phyloP scores from a whole-genome alignment of 1,140 invertebrate species.

The Samia ricini region DNA sequence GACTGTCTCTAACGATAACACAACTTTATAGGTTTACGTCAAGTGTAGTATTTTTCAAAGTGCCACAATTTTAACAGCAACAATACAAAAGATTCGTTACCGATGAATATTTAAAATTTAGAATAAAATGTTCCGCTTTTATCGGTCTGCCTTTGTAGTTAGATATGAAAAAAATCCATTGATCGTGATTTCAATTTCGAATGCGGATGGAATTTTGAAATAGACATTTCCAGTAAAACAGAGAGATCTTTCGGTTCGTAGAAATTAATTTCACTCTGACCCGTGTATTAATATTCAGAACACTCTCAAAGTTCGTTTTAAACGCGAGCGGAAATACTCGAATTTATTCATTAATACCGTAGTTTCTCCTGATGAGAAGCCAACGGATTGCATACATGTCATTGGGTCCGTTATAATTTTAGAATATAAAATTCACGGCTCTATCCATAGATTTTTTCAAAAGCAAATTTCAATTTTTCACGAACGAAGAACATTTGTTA shows the following conservation, averaged over 20 bases:
- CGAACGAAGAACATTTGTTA: too few species aligned
- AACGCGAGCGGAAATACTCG: conserved; percentile 51
- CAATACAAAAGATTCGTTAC: too few species aligned
- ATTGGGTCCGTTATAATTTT: conserved; percentile 18
- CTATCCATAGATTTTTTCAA: not conserved
- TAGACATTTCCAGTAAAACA: conserved; percentile 52
- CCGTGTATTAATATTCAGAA: conserved; percentile 67
- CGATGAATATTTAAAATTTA: too few species aligned
- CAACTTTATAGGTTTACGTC: too few species aligned
- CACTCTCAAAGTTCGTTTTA: conserved; percentile 61
- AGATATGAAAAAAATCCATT: conserved; percentile 27
- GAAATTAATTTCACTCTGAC: conserved; percentile 66
- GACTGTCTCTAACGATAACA: too few species aligned
- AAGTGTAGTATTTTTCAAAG: too few species aligned
- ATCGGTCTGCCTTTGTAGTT: not conserved
- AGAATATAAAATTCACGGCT: not conserved
- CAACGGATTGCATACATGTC: conserved; percentile 34
- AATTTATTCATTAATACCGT: conserved; percentile 61
- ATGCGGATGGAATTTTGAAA: conserved; percentile 53
- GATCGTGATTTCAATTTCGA: conserved; percentile 44
- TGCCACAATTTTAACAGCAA: too few species aligned
- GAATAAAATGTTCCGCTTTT: not conserved
- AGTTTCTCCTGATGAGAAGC: conserved; percentile 32
- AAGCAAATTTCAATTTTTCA: too few species aligned
- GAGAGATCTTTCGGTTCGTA: conserved; percentile 51